These are phyloP conservation scores for Meiosimyza platycephala DNA, from an alignment of 2,888 invertebrate species.

Conservation along the genomic window DNA sequence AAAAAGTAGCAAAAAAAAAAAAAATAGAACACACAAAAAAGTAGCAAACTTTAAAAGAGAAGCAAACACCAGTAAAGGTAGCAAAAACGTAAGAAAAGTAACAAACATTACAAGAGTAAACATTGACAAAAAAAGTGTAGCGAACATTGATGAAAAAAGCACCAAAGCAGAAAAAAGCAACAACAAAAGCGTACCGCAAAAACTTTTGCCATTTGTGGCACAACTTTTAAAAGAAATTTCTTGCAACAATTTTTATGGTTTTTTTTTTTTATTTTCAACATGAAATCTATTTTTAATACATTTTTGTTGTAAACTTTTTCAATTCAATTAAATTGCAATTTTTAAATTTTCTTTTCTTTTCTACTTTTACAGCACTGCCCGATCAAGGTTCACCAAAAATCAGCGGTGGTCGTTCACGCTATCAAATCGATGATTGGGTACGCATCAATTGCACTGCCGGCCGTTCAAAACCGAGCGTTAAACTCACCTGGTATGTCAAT, in stretches of 20 bases:
- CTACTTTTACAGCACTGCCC: conserved; percentile 69
- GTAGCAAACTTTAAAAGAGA: background rate
- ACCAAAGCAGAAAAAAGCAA: too few species aligned
- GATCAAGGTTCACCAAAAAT: conserved; percentile 72
- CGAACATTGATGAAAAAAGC: too few species aligned
- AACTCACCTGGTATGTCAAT: conserved; percentile 73
- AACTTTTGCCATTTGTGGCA: too few species aligned
- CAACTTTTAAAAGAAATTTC: background rate
- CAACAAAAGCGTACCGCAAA: too few species aligned
- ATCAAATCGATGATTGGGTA: conserved; percentile 73
- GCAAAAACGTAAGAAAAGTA: too few species aligned
- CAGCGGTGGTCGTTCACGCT: conserved; percentile 71
- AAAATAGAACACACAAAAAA: background rate
- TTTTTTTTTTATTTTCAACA: background rate
- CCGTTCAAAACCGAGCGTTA: conserved; percentile 72
- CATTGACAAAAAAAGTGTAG: too few species aligned
- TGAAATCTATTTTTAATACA: background rate
- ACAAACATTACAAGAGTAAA: background rate
- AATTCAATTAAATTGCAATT: conserved; percentile 16
- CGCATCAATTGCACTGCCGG: conserved; percentile 74
- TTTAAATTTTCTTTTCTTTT: conserved; percentile 1
- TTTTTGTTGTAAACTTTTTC: background rate
- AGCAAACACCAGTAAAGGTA: background rate
- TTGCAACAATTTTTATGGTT: background rate
- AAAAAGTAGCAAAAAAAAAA: background rate